A percentile compares a stretch with the other conserved stretches of the same genome.
These are phyloP conservation scores for Drosophila micromelanica DNA, from an alignment of 1,140 invertebrate genomes.

Conservation along the genomic window DNA sequence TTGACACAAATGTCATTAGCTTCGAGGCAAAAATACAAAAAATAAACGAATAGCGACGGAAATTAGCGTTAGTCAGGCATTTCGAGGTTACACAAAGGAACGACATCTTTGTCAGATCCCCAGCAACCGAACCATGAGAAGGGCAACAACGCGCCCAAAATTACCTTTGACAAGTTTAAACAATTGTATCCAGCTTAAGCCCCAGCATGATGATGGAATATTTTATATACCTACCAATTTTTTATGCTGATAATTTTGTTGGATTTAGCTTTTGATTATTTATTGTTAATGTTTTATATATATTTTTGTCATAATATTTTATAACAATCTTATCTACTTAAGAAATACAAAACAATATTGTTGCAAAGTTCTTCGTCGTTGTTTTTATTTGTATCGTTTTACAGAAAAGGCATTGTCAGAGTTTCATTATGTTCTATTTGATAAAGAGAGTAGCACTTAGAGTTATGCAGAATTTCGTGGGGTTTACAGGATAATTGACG, in stretches of 20 bases:
- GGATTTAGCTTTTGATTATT: no score
- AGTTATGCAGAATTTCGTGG: not conserved
- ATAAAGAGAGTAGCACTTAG: not conserved
- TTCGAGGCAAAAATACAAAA: not conserved
- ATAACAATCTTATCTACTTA: no score
- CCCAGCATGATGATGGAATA: slow-evolving; percentile 1
- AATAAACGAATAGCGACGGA: slow-evolving; percentile 44
- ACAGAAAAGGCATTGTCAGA: no score
- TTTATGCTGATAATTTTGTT: no score
- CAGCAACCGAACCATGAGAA: slow-evolving; percentile 23
- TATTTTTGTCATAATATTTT: no score
- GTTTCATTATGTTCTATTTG: not conserved
- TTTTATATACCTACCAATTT: not conserved
- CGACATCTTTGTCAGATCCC: slow-evolving; percentile 8
- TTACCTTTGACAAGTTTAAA: slow-evolving; percentile 15
- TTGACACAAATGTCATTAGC: slow-evolving; percentile 60
- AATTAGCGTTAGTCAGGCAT: slow-evolving; percentile 71
- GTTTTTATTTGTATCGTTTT: no score
- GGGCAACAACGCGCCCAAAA: slow-evolving; percentile 9
- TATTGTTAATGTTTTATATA: no score
- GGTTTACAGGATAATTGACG: not conserved
- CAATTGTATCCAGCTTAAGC: not conserved
- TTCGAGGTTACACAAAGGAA: slow-evolving; percentile 37
- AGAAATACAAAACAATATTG: no score
- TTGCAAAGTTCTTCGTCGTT: no score